These are phyloP conservation scores for Gopherus flavomarginatus DNA, from an alignment of 2,113 vertebrate species.

Conservation along the genomic window DNA sequence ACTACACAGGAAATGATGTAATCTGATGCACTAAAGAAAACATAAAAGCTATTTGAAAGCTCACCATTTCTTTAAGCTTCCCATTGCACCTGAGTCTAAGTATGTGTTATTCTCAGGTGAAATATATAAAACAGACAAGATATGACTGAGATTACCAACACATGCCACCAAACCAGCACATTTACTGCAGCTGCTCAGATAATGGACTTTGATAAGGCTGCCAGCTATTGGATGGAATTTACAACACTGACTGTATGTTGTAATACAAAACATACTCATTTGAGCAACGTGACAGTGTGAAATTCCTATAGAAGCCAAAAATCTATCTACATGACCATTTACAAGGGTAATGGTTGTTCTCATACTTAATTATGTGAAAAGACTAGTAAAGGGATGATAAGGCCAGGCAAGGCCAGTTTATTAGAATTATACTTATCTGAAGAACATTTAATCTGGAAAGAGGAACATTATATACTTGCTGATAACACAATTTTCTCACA, in stretches of 20 bases:
- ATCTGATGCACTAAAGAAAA: neutral
- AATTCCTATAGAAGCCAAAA: neutral
- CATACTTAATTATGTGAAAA: neutral
- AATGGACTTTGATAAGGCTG: neutral
- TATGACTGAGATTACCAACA: neutral
- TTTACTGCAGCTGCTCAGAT: neutral
- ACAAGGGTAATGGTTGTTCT: neutral
- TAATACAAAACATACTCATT: neutral
- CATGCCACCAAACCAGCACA: neutral
- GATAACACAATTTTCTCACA: neutral
- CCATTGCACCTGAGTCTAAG: neutral
- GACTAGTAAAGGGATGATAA: neutral
- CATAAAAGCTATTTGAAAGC: fast-evolving
- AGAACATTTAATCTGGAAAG: neutral
- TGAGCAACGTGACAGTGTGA: neutral
- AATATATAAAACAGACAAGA: neutral
- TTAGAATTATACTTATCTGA: too few relatives aligned
- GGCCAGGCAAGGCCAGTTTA: neutral
- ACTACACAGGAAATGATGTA: neutral
- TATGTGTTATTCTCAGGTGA: fast-evolving
- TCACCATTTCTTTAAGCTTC: neutral
- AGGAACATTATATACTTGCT: neutral
- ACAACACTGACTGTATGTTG: neutral
- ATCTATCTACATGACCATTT: neutral
- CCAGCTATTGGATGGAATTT: neutral